phyloP scores from a whole-genome alignment of 2,113 vertebrate genomes.

The Hyperopisus bebe region DNA sequence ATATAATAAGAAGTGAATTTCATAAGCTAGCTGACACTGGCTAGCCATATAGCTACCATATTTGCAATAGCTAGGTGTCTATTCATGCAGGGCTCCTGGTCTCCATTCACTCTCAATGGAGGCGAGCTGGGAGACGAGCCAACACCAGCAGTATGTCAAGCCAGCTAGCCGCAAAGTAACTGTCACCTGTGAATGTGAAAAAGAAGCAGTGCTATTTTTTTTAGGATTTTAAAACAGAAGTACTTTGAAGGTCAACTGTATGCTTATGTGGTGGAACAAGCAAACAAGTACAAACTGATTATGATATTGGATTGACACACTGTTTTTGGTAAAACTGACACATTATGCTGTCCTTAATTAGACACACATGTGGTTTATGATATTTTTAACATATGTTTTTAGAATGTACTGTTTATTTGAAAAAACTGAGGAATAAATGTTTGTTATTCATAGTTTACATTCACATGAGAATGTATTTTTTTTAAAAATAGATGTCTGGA shows the following conservation, averaged over 20 bases:
- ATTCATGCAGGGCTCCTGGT: background rate
- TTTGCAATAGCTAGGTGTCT: background rate
- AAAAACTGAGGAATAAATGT: background rate
- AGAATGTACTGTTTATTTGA: background rate
- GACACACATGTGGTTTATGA: background rate
- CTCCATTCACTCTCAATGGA: background rate
- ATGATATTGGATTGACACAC: background rate
- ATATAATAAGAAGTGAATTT: too few relatives aligned
- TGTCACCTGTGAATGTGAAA: background rate
- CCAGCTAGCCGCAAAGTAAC: background rate
- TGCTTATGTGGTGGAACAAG: background rate
- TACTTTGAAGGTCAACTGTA: background rate
- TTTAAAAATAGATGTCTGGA: background rate
- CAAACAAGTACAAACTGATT: background rate
- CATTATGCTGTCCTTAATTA: background rate
- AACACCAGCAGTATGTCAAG: background rate
- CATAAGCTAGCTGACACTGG: background rate
- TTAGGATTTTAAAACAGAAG: background rate
- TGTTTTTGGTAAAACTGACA: background rate
- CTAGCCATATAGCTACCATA: background rate
- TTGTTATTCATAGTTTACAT: background rate
- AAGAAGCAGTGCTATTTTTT: background rate
- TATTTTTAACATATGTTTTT: background rate
- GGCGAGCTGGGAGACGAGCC: background rate
- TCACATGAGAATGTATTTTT: background rate